Evolutionary conservation across 2,888 invertebrate species (phyloP), one percentile per base, ranked within the genome.

Genomic region (Xanthorhoe designata): DNA sequence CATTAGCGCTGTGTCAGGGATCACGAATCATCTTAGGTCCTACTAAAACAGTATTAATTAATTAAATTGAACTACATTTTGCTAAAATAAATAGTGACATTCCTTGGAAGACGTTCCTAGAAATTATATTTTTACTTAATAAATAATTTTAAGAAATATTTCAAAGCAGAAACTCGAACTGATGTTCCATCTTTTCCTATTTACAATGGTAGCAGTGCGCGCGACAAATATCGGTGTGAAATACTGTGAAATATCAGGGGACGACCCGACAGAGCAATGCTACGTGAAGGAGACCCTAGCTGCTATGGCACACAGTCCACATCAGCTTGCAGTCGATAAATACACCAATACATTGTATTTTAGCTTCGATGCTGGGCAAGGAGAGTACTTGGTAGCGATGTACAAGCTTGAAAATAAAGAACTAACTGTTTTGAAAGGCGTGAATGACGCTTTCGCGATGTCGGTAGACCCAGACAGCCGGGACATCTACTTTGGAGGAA

Each of bases 361-460:
- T 72, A 91, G 91, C 70, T 89, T 90, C 63, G 91, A 91, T 72
- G 80, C 83, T 0, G 90, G 90, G 2, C 81, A 87, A 69, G 90
- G 90, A 0, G 90, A 91, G 68, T 90, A 87, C 65, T 68, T 85
- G 1, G 90, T 91, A 6, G 89, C 86, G 0, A 73, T 84, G 13
- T 69, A 86, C 0, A 78, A 84, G 19, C 80, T 91, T 10, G 83
- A 86, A 2, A 84, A 74, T 2, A 87, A 80, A 76, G 82, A 82
- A 59, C 59, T 90, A 0, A 87, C 78, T 2, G 80, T 91, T 19
- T 69, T 91, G 0, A 87, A 87, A 78, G 91, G 92, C 1, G 80
- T 91, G 0, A 90, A 84, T 69, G 92, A 92, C 58, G 90, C 91
- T 42, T 92, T 89, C 73, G 91, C 91, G 0, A 82, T 91, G 58